phyloP scores from a whole-genome alignment of 1,140 invertebrate species.

The Drosophila lini region DNA sequence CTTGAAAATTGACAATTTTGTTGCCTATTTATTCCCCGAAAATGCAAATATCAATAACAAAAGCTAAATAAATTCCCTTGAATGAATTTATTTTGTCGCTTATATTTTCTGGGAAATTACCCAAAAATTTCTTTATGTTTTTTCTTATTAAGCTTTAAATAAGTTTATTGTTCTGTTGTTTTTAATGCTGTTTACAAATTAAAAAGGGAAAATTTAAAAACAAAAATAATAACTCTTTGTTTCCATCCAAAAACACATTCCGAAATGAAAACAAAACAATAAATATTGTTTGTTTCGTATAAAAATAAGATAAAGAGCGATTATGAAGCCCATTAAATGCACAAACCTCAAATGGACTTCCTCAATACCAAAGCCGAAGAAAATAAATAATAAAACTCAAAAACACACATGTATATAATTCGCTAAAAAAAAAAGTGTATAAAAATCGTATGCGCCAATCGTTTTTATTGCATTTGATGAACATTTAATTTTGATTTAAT shows the following conservation, averaged over 20 bases:
- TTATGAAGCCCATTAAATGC: slow-evolving; percentile 7
- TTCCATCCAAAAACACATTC: not conserved
- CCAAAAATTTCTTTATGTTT: not conserved
- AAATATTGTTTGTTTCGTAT: slow-evolving; percentile 8
- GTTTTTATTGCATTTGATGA: slow-evolving; percentile 77
- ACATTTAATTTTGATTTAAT: slow-evolving; percentile 78
- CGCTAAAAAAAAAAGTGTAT: slow-evolving; percentile 3
- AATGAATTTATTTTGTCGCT: not conserved
- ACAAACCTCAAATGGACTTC: slow-evolving; percentile 21
- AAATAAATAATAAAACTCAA: slow-evolving; percentile 27
- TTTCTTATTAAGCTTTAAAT: not conserved
- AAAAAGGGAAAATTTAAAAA: not conserved
- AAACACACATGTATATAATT: slow-evolving; percentile 1
- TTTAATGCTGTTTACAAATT: slow-evolving; percentile 5
- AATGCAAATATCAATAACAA: not conserved
- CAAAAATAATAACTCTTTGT: not conserved
- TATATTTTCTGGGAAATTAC: not conserved
- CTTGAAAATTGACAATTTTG: too few relatives aligned
- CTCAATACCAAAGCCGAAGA: slow-evolving; percentile 3
- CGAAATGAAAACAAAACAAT: slow-evolving; percentile 14
- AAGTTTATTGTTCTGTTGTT: not conserved
- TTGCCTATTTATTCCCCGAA: not conserved
- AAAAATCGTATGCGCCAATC: slow-evolving; percentile 48
- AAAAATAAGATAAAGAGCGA: slow-evolving; percentile 7
- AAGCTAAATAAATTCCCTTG: not conserved